Evolutionary conservation across 2,888 invertebrate genomes (phyloP), one percentile per base, ranked within the genome.

Genomic region (Dermolepida albohirtum): DNA sequence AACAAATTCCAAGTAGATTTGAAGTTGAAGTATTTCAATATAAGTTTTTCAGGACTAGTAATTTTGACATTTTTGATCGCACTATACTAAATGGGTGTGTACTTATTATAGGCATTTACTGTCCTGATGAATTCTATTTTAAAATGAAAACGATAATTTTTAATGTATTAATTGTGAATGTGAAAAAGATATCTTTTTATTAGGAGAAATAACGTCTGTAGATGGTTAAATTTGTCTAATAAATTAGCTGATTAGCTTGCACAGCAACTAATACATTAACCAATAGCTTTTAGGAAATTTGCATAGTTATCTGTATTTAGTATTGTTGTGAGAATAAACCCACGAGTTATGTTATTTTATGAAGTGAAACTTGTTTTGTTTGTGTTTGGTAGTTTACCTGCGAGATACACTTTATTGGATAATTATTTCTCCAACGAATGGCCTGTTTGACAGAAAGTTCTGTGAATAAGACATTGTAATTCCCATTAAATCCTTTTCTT

Each of bases 391-490:
- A 2, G 27, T 57, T 57, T 57, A 57, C 57, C 57, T 44, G 57
- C 27, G 7, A 27, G 57, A 44, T 27, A 6, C 14, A 12, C 29
- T 57, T 57, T 57, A 43, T 55, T 44, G 27, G 12, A n/a, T 12
- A 44, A 57, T 57, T 22, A 44, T 57, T 44, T 57, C 41, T 11
- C 2, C 22, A n/a, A 43, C 41, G 43, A 43, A 43, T 43, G 43
- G n/a, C n/a, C 5, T 57, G 27, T 43, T 57, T 57, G 55, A 57
- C 55, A 43, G 22, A 41, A 43, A 57, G 10, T 57, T 14, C n/a
- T 29, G 27, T 44, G 44, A 57, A 57, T 57, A 57, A 57, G 43
- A 43, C 29, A 29, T 44, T 57, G 41, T 34, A 34, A 34, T 10
- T 22, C 22, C 22, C 22, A 22, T 22, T 22, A 22, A 22, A 22